These are phyloP conservation scores for Plectropomus leopardus DNA, from an alignment of 2,113 vertebrate genomes.

Conservation along the genomic window DNA sequence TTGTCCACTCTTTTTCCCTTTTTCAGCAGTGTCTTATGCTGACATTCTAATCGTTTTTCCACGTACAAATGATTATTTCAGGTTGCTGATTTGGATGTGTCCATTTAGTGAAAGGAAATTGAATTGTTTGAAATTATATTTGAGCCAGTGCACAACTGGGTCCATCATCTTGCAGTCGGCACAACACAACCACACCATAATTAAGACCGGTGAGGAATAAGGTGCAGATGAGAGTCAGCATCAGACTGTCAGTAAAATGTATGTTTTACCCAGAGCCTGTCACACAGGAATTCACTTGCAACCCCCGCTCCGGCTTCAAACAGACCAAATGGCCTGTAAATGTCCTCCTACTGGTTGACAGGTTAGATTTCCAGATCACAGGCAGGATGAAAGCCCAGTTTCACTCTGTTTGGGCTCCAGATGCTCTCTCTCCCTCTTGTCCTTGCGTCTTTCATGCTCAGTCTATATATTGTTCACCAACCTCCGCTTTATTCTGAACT, in stretches of 20 bases:
- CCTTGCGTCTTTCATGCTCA: conserved; percentile 37
- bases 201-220: background rate
- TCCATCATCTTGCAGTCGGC: conserved; percentile 12
- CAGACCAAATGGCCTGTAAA: conserved; percentile 42
- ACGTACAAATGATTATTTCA: background rate
- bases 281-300: background rate
- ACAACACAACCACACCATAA: conserved; percentile 1
- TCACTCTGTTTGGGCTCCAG: conserved; percentile 10
- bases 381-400: conserved; percentile 43
- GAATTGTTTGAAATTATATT: conserved; percentile 2
- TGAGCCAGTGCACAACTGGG: background rate
- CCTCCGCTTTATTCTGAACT: conserved; percentile 28
- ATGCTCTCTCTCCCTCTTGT: conserved; percentile 23
- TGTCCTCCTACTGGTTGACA: conserved; percentile 52
- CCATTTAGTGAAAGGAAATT: background rate
- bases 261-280: conserved; percentile 11
- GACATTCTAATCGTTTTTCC: background rate
- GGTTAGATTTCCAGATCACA: conserved; percentile 55
- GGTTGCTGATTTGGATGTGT: conserved; percentile 4
- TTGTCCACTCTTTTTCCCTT: background rate
- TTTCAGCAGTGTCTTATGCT: background rate
- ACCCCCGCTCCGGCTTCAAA: conserved; percentile 39
- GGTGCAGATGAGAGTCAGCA: background rate
- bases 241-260: conserved; percentile 31
- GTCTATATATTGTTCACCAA: conserved; percentile 20